A percentile compares a stretch with the other conserved stretches of the same genome.
Conservation (phyloP, 2,113 vertebrate genomes). For the Myiagra hebetior region DNA sequence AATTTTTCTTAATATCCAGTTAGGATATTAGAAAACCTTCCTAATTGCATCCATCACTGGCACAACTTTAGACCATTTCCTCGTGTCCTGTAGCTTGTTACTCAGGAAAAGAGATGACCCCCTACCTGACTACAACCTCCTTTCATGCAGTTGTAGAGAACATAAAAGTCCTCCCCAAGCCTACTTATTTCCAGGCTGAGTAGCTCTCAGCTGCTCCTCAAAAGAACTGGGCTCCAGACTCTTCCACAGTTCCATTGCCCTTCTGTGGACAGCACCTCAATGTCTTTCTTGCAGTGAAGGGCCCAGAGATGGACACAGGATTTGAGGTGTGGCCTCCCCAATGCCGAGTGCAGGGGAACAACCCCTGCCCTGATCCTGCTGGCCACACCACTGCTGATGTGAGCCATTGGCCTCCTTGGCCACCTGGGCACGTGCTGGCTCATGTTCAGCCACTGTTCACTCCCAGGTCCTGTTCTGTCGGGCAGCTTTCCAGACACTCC, state of each 20-base stretch:
- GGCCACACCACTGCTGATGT: neutral
- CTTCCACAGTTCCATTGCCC: neutral
- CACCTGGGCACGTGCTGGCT: neutral
- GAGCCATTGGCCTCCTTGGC: neutral
- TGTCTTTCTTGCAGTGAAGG: neutral
- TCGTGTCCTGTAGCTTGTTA: neutral
- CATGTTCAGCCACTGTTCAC: neutral
- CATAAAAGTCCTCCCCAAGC: neutral
- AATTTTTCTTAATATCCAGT: neutral
- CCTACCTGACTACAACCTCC: neutral
- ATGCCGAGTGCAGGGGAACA: neutral
- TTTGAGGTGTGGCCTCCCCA: neutral
- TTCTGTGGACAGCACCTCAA: neutral
- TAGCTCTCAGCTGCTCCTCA: neutral
- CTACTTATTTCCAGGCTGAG: neutral
- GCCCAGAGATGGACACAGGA: neutral
- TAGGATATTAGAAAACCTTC: neutral
- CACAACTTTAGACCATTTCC: neutral
- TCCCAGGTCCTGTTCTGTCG: neutral
- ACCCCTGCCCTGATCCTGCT: neutral
- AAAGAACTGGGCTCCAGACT: neutral
- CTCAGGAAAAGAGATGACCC: rapidly evolving
- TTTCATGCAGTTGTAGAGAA: neutral
- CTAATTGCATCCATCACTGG: neutral
- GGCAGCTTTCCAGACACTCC: neutral